Conservation (phyloP, 1,140 invertebrate genomes). For the Leucophenga varia region DNA sequence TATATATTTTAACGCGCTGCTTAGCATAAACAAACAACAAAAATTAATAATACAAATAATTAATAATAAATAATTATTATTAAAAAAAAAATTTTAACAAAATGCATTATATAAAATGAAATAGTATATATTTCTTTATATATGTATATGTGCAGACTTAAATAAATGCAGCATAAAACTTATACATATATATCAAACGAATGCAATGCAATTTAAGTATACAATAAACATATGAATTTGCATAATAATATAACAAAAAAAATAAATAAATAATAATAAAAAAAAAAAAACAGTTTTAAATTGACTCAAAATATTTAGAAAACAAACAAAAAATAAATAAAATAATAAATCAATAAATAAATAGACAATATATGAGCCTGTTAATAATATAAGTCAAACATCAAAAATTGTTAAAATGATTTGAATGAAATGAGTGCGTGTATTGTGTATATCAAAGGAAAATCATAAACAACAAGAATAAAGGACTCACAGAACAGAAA, state of each 20-base stretch:
- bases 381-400: conserved; percentile 31
- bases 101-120: conserved; percentile 15
- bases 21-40: conserved; percentile 13
- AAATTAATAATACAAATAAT: conserved; percentile 4
- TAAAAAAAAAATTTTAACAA: conserved; percentile 2
- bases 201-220: too few species aligned
- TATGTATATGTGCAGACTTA: too few species aligned
- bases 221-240: too few species aligned
- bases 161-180: too few species aligned
- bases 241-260: too few species aligned
- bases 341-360: conserved; percentile 29
- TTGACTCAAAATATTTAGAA: conserved; percentile 12
- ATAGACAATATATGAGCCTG: conserved; percentile 52
- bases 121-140: too few species aligned
- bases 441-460: conserved; percentile 27
- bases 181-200: too few species aligned
- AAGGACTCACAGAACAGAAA: conserved; percentile 51
- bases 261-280: conserved; percentile 1
- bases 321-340: conserved; percentile 6
- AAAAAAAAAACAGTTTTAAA: conserved; percentile 14
- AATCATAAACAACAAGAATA: conserved; percentile 40
- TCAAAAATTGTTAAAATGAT: too few species aligned
- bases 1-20: conserved; percentile 7
- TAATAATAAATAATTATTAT: not conserved
- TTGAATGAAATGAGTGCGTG: not conserved